These are phyloP conservation scores for Hoplodrina blanda DNA, from an alignment of 2,888 invertebrate species.

Conservation along the genomic window DNA sequence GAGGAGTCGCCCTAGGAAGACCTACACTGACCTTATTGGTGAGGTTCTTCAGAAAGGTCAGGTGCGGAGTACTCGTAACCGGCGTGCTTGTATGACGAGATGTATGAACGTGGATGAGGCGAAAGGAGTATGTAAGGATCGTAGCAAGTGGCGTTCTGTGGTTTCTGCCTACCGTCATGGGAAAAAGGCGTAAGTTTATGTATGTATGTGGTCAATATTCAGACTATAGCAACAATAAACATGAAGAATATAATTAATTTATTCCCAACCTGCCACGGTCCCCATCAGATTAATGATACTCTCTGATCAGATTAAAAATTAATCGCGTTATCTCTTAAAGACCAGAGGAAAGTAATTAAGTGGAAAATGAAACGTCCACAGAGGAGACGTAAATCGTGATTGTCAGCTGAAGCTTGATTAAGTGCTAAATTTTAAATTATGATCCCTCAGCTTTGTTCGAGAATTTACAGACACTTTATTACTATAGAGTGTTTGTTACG, in stretches of 20 bases:
- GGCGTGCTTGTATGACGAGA: too few species aligned
- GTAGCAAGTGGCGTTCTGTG: too few species aligned
- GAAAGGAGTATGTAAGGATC: too few species aligned
- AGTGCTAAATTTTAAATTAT: slow-evolving; percentile 89
- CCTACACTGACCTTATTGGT: too few species aligned
- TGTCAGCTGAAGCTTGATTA: slow-evolving; percentile 86
- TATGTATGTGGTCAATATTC: slow-evolving; percentile 62
- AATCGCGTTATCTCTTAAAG: slow-evolving; percentile 79
- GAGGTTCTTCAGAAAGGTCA: too few species aligned
- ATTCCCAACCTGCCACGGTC: slow-evolving; percentile 37
- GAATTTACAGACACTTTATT: slow-evolving; percentile 61
- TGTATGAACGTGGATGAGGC: too few species aligned
- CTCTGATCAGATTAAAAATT: slow-evolving; percentile 83
- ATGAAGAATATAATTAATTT: slow-evolving; percentile 74
- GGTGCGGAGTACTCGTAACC: too few species aligned
- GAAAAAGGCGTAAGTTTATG: too few species aligned
- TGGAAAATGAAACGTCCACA: slow-evolving; percentile 82
- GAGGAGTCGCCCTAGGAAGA: too few species aligned
- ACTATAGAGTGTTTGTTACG: slow-evolving; percentile 43
- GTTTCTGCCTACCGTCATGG: too few species aligned
- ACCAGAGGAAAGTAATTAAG: slow-evolving; percentile 80
- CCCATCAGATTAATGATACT: slow-evolving; percentile 56
- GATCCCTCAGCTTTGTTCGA: slow-evolving; percentile 71
- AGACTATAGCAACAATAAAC: slow-evolving; percentile 65
- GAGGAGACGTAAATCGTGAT: slow-evolving; percentile 82